Evolutionary conservation across 2,797 vertebrate genomes (phyloP), one percentile per base, ranked within the genome.

Genomic region (Acomys russatus): DNA sequence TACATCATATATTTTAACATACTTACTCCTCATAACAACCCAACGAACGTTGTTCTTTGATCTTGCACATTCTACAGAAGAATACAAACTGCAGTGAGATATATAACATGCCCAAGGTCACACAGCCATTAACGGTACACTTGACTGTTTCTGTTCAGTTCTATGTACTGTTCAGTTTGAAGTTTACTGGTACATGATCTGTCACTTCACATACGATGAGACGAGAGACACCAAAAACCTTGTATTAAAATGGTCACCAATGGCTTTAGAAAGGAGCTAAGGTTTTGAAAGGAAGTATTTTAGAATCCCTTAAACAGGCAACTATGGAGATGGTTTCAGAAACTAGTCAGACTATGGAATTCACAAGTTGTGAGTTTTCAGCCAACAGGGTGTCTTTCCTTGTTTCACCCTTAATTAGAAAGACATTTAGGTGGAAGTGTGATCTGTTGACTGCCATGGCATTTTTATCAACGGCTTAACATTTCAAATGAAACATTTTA

Each of bases 401-500:
- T 70, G n/a, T 51, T 96, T 97, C 95, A 94, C 76, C 59, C 33
- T 94, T 98, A 98, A 98, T 98, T 97, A 97, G 87, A 96, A 61
- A 91, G 33, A 96, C 44, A 68, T 94, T 95, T 91, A 80, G 90
- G 91, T 95, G 25, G 84, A 93, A 9, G 51, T 61, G 77, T 92
- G 96, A 96, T 94, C 88, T 97, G 93, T 98, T 97, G 90, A 97
- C 96, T 97, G 96, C 76, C 54, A 54, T 97, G 98, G 97, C 98
- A 98, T 97, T 98, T 98, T 98, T 98, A 98, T 98, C 98, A 71
- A 97, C 96, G 78, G 96, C 70, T 93, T 98, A 98, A 97, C 89
- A 97, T 98, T 98, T 98, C 97, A 97, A 98, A 98, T 97, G 97
- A 98, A 98, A 98, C 80, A 0, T 96, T 98, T 98, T 98, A 98